Evolutionary conservation across 2,888 invertebrate genomes (phyloP).

Genomic region (Onthophagus sagittarius): DNA sequence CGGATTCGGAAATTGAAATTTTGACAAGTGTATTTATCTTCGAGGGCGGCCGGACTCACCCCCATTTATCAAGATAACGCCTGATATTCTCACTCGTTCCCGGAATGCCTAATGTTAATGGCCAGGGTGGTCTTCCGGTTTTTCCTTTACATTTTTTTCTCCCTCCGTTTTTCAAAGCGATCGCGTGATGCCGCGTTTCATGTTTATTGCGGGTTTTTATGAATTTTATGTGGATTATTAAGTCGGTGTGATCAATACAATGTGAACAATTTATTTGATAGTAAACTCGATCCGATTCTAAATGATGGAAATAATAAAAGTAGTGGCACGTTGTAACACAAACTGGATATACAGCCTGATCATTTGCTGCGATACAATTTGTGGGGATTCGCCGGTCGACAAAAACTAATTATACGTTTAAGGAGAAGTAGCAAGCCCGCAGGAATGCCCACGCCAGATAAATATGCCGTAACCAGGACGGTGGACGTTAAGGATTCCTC

Average conservation of each 20-base stretch:
- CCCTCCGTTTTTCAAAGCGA: not conserved
- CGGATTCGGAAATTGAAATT: slow-evolving; percentile 47
- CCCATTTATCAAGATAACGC: slow-evolving; percentile 39
- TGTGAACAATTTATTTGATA: not conserved
- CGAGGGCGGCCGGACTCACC: slow-evolving; percentile 38
- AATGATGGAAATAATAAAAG: too few relatives aligned
- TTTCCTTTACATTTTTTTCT: not conserved
- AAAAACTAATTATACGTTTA: not conserved
- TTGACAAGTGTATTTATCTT: slow-evolving; percentile 48
- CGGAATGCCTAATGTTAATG: slow-evolving; percentile 1
- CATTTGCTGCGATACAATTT: not conserved
- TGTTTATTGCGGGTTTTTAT: not conserved
- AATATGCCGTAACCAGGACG: not conserved
- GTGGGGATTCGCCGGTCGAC: not conserved
- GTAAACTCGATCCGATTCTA: too few relatives aligned
- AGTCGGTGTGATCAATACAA: not conserved
- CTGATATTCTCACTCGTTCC: slow-evolving; percentile 16
- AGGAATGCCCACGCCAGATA: not conserved
- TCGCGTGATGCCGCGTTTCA: slow-evolving; percentile 5
- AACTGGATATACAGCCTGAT: too few relatives aligned
- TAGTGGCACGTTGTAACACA: too few relatives aligned
- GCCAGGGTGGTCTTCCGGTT: not conserved
- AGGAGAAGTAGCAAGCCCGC: not conserved
- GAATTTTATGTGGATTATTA: not conserved
- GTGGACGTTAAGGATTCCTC: not conserved